Evolutionary conservation across 1,140 invertebrate genomes (phyloP).

Genomic region (Theocolax elegans): DNA sequence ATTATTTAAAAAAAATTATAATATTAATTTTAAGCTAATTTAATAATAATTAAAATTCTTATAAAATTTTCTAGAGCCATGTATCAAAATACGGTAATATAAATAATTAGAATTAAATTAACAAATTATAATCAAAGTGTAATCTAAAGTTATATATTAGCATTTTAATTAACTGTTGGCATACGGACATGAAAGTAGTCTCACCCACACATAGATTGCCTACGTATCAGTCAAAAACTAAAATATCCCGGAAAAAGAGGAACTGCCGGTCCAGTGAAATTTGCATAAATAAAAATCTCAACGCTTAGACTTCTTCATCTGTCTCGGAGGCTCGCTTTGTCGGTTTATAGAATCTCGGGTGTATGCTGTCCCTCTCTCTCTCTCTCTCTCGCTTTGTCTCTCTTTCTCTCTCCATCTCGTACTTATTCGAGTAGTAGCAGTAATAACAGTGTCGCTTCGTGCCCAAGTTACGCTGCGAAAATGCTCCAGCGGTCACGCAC

Average conservation of each 20-base stretch:
- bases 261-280: conserved; percentile 10
- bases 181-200: not conserved
- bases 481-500: conserved; percentile 52
- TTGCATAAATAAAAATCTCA: conserved; percentile 39
- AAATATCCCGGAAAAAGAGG: not conserved
- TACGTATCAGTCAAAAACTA: not conserved
- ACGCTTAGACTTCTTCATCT: conserved; percentile 34
- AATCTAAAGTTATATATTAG: conserved; percentile 18
- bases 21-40: too few species aligned
- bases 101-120: too few species aligned
- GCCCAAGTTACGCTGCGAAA: conserved; percentile 48
- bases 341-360: not conserved
- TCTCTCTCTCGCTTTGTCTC: conserved; percentile 38
- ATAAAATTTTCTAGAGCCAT: too few species aligned
- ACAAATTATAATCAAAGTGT: too few species aligned
- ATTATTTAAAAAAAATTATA: too few species aligned
- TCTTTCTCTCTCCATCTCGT: conserved; percentile 30
- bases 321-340: conserved; percentile 29
- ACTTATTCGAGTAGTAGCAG: conserved; percentile 41
- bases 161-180: conserved; percentile 29
- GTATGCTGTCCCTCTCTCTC: too few species aligned
- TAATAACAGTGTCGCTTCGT: conserved; percentile 49
- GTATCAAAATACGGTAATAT: too few species aligned
- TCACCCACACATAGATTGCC: not conserved
- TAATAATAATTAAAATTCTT: too few species aligned